Conservation (phyloP, 2,797 vertebrate genomes). For the Meda fulgida region DNA sequence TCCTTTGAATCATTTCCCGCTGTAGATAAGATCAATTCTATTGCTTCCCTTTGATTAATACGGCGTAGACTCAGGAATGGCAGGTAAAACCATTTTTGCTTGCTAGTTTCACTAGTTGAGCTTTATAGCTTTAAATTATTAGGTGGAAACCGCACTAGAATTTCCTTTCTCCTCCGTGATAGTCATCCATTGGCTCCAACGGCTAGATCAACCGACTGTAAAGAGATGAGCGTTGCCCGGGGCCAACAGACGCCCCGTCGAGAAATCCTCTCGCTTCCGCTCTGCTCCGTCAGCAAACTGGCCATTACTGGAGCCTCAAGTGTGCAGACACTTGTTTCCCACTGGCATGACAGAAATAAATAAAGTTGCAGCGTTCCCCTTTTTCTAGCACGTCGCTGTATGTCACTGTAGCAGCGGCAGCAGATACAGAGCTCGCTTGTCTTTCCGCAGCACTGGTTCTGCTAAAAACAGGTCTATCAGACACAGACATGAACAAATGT, state of each 20-base stretch:
- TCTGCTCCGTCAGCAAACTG: conserved; percentile 63
- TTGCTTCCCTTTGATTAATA: not conserved
- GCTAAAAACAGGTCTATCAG: conserved; percentile 50
- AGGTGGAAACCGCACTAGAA: not conserved
- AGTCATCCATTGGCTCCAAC: not conserved
- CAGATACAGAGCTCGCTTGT: conserved; percentile 27
- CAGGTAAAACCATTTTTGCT: not conserved
- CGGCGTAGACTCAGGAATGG: not conserved
- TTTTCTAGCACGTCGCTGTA: conserved; percentile 27
- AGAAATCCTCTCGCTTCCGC: conserved; percentile 60
- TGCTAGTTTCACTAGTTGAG: not conserved
- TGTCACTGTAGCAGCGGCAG: too few relatives aligned
- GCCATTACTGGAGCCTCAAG: conserved; percentile 56
- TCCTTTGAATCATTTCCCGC: not conserved
- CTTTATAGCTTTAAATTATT: conserved; percentile 6
- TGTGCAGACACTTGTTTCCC: conserved; percentile 54
- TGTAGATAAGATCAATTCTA: not conserved
- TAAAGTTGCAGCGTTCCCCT: conserved; percentile 43
- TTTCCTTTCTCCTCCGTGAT: not conserved
- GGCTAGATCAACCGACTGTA: not conserved
- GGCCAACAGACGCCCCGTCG: conserved; percentile 52
- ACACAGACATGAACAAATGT: conserved; percentile 51
- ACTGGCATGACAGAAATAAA: conserved; percentile 46
- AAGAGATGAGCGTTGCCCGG: conserved; percentile 54
- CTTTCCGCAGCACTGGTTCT: conserved; percentile 31